phyloP scores from a whole-genome alignment of 2,113 vertebrate genomes.

The Rhinolophus ferrumequinum region DNA sequence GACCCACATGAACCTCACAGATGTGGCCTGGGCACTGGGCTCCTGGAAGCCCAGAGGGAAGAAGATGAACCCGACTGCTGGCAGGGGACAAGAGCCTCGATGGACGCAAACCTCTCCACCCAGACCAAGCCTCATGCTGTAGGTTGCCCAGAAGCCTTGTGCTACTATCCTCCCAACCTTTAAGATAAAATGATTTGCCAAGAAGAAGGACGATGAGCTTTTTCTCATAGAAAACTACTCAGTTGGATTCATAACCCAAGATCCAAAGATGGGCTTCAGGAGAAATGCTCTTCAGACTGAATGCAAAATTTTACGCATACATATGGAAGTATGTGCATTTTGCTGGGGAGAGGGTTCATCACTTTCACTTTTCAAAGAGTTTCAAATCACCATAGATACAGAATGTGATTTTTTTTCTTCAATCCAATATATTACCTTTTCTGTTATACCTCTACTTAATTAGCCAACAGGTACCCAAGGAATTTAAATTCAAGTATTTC shows the following conservation, averaged over 20 bases:
- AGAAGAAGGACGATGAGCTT: background rate
- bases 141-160: background rate
- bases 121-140: background rate
- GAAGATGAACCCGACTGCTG: background rate
- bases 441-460: background rate
- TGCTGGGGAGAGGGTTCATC: background rate
- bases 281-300: background rate
- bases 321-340: background rate
- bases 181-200: background rate
- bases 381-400: background rate
- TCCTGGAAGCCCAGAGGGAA: background rate
- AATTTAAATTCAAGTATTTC: constrained; percentile 42
- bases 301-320: background rate
- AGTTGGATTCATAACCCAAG: background rate
- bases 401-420: background rate
- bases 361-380: background rate
- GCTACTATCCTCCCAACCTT: background rate
- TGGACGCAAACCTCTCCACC: background rate
- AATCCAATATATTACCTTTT: background rate
- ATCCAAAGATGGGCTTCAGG: background rate
- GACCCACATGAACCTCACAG: background rate
- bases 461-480: background rate
- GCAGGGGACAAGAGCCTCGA: background rate
- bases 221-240: background rate
- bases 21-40: background rate